Evolutionary conservation across 2,888 invertebrate genomes (phyloP).

Genomic region (Hyppa rectilinea): DNA sequence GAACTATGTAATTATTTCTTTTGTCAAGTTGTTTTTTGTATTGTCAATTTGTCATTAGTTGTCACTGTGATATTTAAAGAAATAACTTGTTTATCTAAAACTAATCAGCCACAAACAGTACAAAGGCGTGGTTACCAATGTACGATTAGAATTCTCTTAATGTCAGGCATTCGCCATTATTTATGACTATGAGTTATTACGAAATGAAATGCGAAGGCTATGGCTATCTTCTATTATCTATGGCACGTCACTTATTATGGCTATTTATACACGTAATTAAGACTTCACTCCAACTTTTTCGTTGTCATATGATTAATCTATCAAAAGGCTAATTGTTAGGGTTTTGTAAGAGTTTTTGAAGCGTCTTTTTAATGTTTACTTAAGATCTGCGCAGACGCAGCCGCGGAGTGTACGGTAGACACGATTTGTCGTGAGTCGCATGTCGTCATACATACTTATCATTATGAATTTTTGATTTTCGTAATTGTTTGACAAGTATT

Average conservation of each 20-base stretch:
- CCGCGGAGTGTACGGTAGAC: slow-evolving; percentile 38
- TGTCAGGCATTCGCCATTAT: slow-evolving; percentile 52
- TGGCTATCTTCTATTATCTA: too few relatives aligned
- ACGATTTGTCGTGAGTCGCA: slow-evolving; percentile 53
- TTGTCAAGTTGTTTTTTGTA: background rate
- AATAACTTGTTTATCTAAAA: slow-evolving; percentile 43
- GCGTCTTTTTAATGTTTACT: slow-evolving; percentile 40
- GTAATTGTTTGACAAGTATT: slow-evolving; percentile 27
- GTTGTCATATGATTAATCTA: slow-evolving; percentile 43
- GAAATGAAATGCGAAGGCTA: slow-evolving; percentile 47
- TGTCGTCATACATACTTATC: slow-evolving; percentile 50
- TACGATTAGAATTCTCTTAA: slow-evolving; percentile 35
- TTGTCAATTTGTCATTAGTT: background rate
- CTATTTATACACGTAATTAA: slow-evolving; percentile 53
- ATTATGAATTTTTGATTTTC: slow-evolving; percentile 52
- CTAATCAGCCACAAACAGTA: slow-evolving; percentile 45
- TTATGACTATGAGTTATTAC: slow-evolving; percentile 28
- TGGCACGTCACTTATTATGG: slow-evolving; percentile 27
- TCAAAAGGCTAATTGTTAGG: slow-evolving; percentile 46
- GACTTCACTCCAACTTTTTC: slow-evolving; percentile 38
- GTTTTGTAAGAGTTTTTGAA: slow-evolving; percentile 45
- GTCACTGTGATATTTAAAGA: slow-evolving; percentile 29
- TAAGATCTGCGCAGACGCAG: slow-evolving; percentile 17
- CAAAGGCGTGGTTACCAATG: slow-evolving; percentile 48
- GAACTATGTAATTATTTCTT: slow-evolving; percentile 28